A percentile compares a stretch with the other conserved stretches of the same genome.
These are phyloP conservation scores for Pagrus major DNA, from an alignment of 2,113 vertebrate species.

Conservation along the genomic window DNA sequence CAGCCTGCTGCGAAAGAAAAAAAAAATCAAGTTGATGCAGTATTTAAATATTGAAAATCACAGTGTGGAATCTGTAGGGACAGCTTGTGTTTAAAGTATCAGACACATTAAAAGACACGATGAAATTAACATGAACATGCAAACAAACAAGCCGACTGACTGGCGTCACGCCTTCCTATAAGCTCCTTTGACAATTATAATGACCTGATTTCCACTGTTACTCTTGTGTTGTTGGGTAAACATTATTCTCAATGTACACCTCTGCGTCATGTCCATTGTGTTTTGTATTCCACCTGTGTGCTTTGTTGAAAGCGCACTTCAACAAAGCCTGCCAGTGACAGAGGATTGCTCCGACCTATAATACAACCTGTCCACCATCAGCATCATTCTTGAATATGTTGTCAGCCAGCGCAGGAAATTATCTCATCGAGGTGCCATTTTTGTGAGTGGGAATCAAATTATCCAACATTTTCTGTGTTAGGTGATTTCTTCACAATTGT, in stretches of 20 bases:
- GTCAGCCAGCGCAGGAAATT: background rate
- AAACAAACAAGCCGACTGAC: slow-evolving; percentile 9
- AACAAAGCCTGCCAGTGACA: slow-evolving; percentile 14
- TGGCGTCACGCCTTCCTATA: slow-evolving; percentile 7
- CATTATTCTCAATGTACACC: background rate
- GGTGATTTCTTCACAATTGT: background rate
- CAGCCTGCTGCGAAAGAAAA: slow-evolving; percentile 3
- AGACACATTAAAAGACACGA: slow-evolving; percentile 24
- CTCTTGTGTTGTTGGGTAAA: slow-evolving; percentile 2
- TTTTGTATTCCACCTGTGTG: slow-evolving; percentile 11
- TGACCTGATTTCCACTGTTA: slow-evolving; percentile 20
- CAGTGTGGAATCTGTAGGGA: slow-evolving; percentile 32
- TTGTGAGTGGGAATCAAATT: background rate
- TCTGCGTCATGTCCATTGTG: background rate
- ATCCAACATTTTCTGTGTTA: background rate
- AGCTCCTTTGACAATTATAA: slow-evolving; percentile 35
- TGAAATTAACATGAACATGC: slow-evolving; percentile 28
- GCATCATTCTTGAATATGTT: background rate
- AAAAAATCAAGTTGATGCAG: slow-evolving; percentile 18
- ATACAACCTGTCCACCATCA: slow-evolving; percentile 8
- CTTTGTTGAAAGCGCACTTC: slow-evolving; percentile 1
- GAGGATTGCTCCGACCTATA: background rate
- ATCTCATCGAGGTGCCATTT: background rate
- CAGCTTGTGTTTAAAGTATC: slow-evolving; percentile 28
- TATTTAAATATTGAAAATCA: slow-evolving; percentile 48